Evolutionary conservation across 2,113 vertebrate species (phyloP), one percentile per base, ranked within the genome.

Genomic region (Abramis brama): DNA sequence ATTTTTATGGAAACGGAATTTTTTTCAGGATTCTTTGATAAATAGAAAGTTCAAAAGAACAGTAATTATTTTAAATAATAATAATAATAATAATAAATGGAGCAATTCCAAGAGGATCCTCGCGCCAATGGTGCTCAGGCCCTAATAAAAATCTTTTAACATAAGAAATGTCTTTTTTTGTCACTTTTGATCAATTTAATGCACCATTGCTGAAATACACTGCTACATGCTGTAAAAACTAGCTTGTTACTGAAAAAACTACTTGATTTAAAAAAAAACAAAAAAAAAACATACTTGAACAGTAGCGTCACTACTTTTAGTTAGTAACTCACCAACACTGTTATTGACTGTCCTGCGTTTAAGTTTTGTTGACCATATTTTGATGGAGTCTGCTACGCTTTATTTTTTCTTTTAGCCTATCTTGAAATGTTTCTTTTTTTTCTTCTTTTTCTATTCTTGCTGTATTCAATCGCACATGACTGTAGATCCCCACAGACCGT

Each of bases 401-500:
- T 13, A 19, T n/a, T 64, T 52, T 15, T 55, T 57, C 36, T 50
- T 30, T 77, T 57, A n/a, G 7, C 15, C 47, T 13, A 15, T 17
- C 19, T 83, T 81, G n/a, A 47, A 30, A 19, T 57, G 13, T 15
- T 33, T 62, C 1, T 55, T 47, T 25, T 55, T 39, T 57, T 17
- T 43, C 6, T 21, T 78, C 62, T 45, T 15, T 59, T 43, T 17
- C 21, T n/a, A 6, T 25, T 52, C 21, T 43, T 64, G 55, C 55
- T 57, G 2, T 23, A 23, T 57, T 57, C 12, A 59, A 76, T 27
- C 30, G 2, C 25, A 23, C 66, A 21, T 45, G 50, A 6, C 19
- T 23, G 12, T 66, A 91, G 91, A 84, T 91, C 60, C 89, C 91
- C 43, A 91, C 91, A 12, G 88, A 90, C 78, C 89, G 84, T 11